Evolutionary conservation across 2,113 vertebrate genomes (phyloP).

Genomic region (Otis tarda): DNA sequence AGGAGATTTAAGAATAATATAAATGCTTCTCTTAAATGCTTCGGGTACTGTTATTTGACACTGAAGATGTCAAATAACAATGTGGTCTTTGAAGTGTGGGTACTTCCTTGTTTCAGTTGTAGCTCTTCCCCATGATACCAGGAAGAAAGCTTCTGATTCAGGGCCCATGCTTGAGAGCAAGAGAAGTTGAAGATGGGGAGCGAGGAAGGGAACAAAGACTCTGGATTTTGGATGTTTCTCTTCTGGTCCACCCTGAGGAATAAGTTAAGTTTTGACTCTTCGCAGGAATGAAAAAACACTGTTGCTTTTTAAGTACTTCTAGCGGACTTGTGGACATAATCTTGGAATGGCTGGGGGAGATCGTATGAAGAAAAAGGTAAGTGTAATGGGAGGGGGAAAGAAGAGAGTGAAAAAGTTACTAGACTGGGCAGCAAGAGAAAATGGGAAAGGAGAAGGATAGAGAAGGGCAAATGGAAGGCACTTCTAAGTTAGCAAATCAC

Average conservation of each 20-base stretch:
- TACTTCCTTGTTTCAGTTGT: background rate
- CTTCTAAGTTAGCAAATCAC: background rate
- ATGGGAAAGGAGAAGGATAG: background rate
- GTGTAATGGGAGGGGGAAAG: background rate
- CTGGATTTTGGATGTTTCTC: background rate
- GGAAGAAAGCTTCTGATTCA: background rate
- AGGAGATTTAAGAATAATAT: background rate
- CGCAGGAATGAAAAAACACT: background rate
- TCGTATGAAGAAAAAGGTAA: background rate
- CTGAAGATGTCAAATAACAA: background rate
- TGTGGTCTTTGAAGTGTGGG: background rate
- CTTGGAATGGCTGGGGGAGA: background rate
- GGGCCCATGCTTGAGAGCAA: background rate
- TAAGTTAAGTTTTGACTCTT: background rate
- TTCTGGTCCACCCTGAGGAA: background rate
- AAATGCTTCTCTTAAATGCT: background rate
- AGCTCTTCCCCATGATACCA: background rate
- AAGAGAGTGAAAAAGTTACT: background rate
- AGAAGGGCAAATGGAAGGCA: background rate
- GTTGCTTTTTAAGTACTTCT: background rate
- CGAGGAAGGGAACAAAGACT: background rate
- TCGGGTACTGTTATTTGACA: too few species aligned
- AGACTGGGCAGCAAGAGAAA: background rate
- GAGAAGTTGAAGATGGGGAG: background rate
- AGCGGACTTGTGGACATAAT: accelerated